Percentiles rank a stretch among this genome's conserved stretches.
phyloP scores from a whole-genome alignment of 92 coral and sea anemone species.

The Scolanthus callimorphus region DNA sequence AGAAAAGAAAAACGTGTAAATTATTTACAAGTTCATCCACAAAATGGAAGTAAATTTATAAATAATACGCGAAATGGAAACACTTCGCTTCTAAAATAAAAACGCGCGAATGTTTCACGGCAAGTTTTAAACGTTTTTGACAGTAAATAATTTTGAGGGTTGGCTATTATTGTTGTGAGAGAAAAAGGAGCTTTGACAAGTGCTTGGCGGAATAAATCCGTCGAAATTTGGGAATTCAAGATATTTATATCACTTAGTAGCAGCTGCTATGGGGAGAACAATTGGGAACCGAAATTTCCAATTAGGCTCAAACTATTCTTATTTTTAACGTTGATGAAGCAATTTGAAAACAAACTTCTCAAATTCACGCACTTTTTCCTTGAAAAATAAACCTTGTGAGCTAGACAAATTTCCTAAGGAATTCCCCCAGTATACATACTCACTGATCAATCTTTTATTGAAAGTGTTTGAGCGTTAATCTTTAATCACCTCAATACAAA shows the following conservation, averaged over 20 bases:
- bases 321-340: no score
- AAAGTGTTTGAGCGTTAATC: neutral
- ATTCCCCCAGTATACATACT: no score
- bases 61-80: slow-evolving; percentile 1
- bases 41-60: slow-evolving; percentile 7
- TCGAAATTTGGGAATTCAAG: neutral
- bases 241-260: neutral
- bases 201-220: no score
- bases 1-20: neutral
- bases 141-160: no score
- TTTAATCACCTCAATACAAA: slow-evolving; percentile 1
- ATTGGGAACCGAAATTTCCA: neutral
- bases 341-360: no score
- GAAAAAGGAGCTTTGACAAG: no score
- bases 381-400: no score
- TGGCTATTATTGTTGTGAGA: no score
- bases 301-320: neutral
- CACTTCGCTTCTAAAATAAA: neutral
- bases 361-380: no score
- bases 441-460: neutral
- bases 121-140: no score
- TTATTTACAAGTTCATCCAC: slow-evolving; percentile 13
- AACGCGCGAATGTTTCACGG: no score
- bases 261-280: neutral
- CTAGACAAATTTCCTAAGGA: no score